These are phyloP conservation scores for Labeo rohita DNA, from an alignment of 2,113 vertebrate species.

Conservation along the genomic window DNA sequence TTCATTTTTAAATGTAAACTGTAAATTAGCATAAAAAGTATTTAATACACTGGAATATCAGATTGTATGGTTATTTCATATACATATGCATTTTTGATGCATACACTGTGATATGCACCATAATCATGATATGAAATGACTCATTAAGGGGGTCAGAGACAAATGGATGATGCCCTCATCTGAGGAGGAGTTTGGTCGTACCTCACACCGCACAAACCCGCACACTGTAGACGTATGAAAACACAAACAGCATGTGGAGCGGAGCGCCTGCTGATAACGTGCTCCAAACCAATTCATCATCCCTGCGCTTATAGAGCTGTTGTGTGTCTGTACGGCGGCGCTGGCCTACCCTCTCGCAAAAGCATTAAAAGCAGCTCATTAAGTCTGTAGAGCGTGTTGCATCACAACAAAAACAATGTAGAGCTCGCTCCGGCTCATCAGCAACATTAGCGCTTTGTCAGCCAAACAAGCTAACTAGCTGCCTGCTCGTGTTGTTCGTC, in stretches of 20 bases:
- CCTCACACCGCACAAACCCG: neutral
- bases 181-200: neutral
- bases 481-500: slow-evolving; percentile 9
- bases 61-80: neutral
- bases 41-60: neutral
- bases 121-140: neutral
- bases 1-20: neutral
- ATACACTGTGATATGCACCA: neutral
- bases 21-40: too few species aligned
- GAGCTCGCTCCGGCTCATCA: slow-evolving; percentile 21
- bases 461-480: slow-evolving; percentile 23
- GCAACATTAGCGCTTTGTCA: slow-evolving; percentile 25
- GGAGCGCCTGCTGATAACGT: neutral
- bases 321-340: slow-evolving; percentile 21
- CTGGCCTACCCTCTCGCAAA: slow-evolving; percentile 2
- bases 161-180: neutral
- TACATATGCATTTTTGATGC: neutral
- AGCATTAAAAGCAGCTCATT: slow-evolving; percentile 29
- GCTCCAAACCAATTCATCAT: slow-evolving; percentile 24
- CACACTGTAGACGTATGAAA: neutral
- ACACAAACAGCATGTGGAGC: neutral
- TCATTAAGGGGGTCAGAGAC: neutral
- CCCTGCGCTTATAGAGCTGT: neutral
- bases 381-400: slow-evolving; percentile 1
- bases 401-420: neutral